phyloP scores from a whole-genome alignment of 2,797 vertebrate genomes.

The Apogon talboti region DNA sequence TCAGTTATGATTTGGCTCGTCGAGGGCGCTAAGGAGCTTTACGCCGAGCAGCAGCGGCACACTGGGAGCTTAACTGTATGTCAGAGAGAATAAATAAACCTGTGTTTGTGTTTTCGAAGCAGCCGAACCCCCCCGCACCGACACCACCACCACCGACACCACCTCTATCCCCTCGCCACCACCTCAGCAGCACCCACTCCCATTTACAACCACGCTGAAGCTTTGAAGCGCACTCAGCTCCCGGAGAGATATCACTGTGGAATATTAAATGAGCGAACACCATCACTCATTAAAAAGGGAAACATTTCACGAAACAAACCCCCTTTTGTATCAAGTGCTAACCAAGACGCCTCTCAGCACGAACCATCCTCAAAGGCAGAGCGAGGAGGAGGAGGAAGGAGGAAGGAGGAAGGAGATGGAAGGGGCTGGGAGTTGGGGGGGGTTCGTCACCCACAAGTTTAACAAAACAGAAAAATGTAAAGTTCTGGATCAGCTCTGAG shows the following conservation, averaged over 20 bases:
- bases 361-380: conserved; percentile 56
- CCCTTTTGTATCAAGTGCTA: conserved; percentile 72
- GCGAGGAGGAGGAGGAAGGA: conserved; percentile 27
- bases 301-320: conserved; percentile 80
- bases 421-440: background rate
- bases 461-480: conserved; percentile 41
- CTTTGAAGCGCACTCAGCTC: conserved; percentile 77
- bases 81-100: conserved; percentile 81
- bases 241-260: conserved; percentile 70
- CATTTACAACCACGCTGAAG: conserved; percentile 73
- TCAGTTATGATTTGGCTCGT: conserved; percentile 62
- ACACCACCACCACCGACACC: conserved; percentile 11
- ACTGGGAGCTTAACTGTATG: conserved; percentile 70
- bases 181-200: conserved; percentile 38
- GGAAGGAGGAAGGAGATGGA: conserved; percentile 5
- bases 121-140: background rate
- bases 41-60: conserved; percentile 58
- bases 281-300: conserved; percentile 82
- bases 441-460: conserved; percentile 12
- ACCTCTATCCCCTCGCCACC: background rate
- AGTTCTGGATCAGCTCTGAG: conserved; percentile 49
- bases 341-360: conserved; percentile 47
- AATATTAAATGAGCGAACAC: conserved; percentile 83
- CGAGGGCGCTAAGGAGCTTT: conserved; percentile 75
- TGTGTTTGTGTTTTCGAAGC: conserved; percentile 77